Percentiles rank a stretch among this genome's conserved stretches.
These are phyloP conservation scores for Hoplostethus mediterraneus DNA, from an alignment of 2,797 vertebrate species.

Conservation along the genomic window DNA sequence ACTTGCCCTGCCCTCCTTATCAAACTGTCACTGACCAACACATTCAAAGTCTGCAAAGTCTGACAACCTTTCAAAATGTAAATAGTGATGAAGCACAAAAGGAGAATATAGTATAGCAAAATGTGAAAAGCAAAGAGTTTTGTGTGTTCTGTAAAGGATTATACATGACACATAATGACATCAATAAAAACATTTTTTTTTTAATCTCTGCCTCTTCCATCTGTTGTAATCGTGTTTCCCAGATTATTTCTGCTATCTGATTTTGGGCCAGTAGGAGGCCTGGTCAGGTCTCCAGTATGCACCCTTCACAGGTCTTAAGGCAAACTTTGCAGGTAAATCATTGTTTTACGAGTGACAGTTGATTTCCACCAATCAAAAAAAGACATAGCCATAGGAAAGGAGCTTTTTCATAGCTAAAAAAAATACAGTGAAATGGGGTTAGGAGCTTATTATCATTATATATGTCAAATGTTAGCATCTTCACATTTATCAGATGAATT, in stretches of 20 bases:
- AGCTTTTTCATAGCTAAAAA: too few species aligned
- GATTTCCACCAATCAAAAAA: too few species aligned
- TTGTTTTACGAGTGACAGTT: too few species aligned
- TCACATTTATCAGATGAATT: too few species aligned
- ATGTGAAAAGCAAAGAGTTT: slow-evolving; percentile 75
- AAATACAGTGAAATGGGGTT: too few species aligned
- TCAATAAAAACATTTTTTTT: slow-evolving; percentile 83
- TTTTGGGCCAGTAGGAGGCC: not conserved
- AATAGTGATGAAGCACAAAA: slow-evolving; percentile 76
- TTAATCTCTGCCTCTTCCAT: slow-evolving; percentile 40
- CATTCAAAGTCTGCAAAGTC: slow-evolving; percentile 28
- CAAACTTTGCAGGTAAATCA: too few species aligned
- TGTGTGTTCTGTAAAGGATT: slow-evolving; percentile 78
- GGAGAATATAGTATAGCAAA: slow-evolving; percentile 64
- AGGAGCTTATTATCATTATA: too few species aligned
- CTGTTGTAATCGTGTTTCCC: slow-evolving; percentile 10
- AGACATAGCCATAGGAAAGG: too few species aligned
- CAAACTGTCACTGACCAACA: slow-evolving; percentile 50
- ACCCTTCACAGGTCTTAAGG: not conserved
- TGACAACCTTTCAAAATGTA: slow-evolving; percentile 78
- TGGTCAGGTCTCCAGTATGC: not conserved
- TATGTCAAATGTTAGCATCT: too few species aligned
- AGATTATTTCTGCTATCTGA: not conserved
- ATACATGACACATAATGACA: slow-evolving; percentile 70
- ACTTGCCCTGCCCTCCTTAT: slow-evolving; percentile 17